Evolutionary conservation across 2,888 invertebrate genomes (phyloP).

Genomic region (Cremastinae sp.): DNA sequence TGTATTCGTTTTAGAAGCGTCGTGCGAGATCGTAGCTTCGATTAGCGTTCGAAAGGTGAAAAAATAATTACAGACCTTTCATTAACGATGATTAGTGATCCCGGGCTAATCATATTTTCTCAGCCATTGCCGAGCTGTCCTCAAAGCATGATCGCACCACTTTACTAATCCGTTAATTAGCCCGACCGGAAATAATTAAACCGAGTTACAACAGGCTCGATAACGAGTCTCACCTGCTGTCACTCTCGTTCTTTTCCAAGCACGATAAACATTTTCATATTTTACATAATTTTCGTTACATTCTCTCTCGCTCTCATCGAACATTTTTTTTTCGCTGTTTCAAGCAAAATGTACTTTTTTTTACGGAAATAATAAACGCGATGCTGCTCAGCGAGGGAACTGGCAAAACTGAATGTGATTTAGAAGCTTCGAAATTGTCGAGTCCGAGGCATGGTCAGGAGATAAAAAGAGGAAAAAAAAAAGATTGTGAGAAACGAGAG

Average conservation of each 20-base stretch:
- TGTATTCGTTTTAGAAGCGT: no score
- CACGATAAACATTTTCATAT: neutral
- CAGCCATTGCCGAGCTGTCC: slow-evolving; percentile 7
- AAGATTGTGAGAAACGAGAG: slow-evolving; percentile 30
- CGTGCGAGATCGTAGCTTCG: no score
- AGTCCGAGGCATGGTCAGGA: slow-evolving; percentile 45
- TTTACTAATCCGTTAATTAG: slow-evolving; percentile 66
- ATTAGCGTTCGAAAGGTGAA: neutral
- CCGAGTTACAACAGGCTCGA: slow-evolving; percentile 68
- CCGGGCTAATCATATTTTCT: slow-evolving; percentile 46
- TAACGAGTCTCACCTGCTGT: slow-evolving; percentile 69
- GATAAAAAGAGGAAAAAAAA: slow-evolving; percentile 28
- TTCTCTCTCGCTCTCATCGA: no score
- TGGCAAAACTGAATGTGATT: slow-evolving; percentile 19
- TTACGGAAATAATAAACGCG: neutral
- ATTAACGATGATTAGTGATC: slow-evolving; percentile 49
- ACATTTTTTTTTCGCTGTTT: neutral
- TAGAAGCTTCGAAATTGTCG: slow-evolving; percentile 21
- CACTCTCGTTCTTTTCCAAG: slow-evolving; percentile 9
- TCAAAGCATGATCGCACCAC: slow-evolving; percentile 52
- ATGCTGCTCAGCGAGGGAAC: slow-evolving; percentile 6
- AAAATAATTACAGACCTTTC: slow-evolving; percentile 22
- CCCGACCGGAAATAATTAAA: slow-evolving; percentile 71
- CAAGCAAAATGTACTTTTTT: neutral
- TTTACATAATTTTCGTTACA: no score